phyloP scores from a whole-genome alignment of 2,888 invertebrate species.

The Lomographa bimaculata region DNA sequence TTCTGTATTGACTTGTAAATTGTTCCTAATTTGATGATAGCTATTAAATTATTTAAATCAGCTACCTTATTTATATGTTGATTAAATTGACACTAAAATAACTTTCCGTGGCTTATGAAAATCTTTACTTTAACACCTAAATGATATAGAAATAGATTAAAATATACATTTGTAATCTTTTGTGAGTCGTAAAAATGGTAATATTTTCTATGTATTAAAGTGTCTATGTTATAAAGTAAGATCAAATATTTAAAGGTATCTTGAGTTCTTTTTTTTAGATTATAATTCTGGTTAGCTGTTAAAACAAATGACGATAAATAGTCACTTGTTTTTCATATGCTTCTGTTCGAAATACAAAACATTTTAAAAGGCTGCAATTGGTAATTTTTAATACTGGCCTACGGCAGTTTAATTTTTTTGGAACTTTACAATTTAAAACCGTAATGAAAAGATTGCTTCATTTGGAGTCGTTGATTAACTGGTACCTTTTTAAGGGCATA shows the following conservation, averaged over 20 bases:
- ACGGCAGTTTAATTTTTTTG: too few relatives aligned
- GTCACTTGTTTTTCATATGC: too few relatives aligned
- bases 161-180: constrained; percentile 10
- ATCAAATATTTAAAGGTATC: constrained; percentile 11
- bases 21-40: constrained; percentile 14
- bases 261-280: constrained; percentile 10
- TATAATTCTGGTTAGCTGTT: background rate
- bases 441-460: constrained; percentile 36
- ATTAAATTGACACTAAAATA: constrained; percentile 20
- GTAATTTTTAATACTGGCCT: too few relatives aligned
- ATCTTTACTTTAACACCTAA: constrained; percentile 20
- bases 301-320: too few relatives aligned
- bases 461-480: constrained; percentile 29
- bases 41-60: constrained; percentile 26
- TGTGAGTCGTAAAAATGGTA: constrained; percentile 11
- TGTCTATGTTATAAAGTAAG: constrained; percentile 5
- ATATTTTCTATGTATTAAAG: constrained; percentile 9
- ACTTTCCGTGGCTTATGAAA: constrained; percentile 21
- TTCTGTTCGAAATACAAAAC: too few relatives aligned
- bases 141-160: constrained; percentile 12
- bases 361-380: too few relatives aligned
- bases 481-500: constrained; percentile 22
- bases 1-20: constrained; percentile 26
- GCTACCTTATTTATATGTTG: constrained; percentile 31
- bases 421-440: too few relatives aligned